Evolutionary conservation across 2,797 vertebrate species (phyloP), one percentile per base, ranked within the genome.

Genomic region (Danionella dracula): DNA sequence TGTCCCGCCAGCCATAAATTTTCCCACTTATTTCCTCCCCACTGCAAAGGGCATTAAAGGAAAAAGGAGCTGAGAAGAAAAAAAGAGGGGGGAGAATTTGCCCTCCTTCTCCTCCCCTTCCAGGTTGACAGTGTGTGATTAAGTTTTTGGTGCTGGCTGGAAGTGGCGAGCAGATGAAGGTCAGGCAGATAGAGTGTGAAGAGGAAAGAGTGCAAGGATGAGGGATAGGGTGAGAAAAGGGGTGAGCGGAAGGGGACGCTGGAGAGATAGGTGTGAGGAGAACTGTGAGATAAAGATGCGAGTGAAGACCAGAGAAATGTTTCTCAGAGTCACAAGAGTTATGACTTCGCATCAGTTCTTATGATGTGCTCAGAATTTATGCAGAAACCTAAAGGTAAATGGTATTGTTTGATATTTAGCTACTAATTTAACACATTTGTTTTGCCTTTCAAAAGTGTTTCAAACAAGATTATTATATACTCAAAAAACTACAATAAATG

Each of bases 121-220:
- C 29, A 38, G 71, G 45, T 88, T 82, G 87, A 90, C 84, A 89
- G 85, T 84, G 85, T 84, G 88, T 90, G 89, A 92, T 92, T 91
- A 91, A 88, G 87, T 86, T 92, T 92, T 88, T 88, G 58, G 82
- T 85, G 84, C 83, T 83, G 86, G 89, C 83, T 82, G 86, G 90
- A 88, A 83, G 81, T 80, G 86, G 85, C 85, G 72, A 73, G 80
- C 79, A 83, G 83, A 89, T 84, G 88, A 92, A 92, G 89, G 90
- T 92, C 90, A 90, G 82, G 82, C 42, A 60, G 65, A 76, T 71
- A 73, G 56, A 73, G 73, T 76, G 76, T 65, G 69, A 76, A 68
- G 59, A 62, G 60, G 56, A 77, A 66, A 53, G 57, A 23, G 44
- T 34, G 45, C 34, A 16, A 48, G 54, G 35, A 34, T 65, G 61